A percentile compares a stretch with the other conserved stretches of the same genome.
These are phyloP conservation scores for mouse (Mus musculus) DNA, from an alignment of 2,113 vertebrate species.

Conservation along the genomic window DNA sequence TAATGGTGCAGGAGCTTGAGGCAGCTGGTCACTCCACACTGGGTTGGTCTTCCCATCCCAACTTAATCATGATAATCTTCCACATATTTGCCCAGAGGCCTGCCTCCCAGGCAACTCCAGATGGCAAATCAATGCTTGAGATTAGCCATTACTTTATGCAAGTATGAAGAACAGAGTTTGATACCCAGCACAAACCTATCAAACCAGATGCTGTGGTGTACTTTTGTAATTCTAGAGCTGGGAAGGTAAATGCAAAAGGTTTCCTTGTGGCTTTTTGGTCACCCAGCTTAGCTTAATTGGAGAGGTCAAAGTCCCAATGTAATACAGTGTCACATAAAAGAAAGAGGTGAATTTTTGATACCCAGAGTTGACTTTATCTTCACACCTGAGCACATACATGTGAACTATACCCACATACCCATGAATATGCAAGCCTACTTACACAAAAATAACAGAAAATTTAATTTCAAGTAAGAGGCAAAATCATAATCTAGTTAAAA, in stretches of 20 bases:
- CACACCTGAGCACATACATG: background rate
- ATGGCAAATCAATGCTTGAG: too few species aligned
- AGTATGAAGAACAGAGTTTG: background rate
- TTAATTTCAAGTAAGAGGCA: conserved; percentile 18
- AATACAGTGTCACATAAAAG: background rate
- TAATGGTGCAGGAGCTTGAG: background rate
- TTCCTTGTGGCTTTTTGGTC: background rate
- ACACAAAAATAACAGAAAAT: background rate
- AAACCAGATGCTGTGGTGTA: background rate
- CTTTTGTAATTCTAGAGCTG: background rate
- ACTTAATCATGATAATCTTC: background rate
- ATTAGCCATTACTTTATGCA: background rate
- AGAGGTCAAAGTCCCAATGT: background rate
- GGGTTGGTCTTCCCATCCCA: background rate
- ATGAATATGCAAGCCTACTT: background rate
- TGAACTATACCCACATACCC: background rate
- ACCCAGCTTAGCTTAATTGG: background rate
- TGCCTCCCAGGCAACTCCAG: too few species aligned
- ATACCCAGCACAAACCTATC: background rate
- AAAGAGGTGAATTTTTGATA: background rate
- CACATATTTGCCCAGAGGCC: background rate
- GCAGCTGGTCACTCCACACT: background rate
- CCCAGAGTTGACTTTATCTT: background rate
- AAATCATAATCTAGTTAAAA: background rate
- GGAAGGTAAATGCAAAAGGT: background rate